These are phyloP conservation scores for Syngnathus typhle DNA, from an alignment of 2,113 vertebrate genomes.

Conservation along the genomic window DNA sequence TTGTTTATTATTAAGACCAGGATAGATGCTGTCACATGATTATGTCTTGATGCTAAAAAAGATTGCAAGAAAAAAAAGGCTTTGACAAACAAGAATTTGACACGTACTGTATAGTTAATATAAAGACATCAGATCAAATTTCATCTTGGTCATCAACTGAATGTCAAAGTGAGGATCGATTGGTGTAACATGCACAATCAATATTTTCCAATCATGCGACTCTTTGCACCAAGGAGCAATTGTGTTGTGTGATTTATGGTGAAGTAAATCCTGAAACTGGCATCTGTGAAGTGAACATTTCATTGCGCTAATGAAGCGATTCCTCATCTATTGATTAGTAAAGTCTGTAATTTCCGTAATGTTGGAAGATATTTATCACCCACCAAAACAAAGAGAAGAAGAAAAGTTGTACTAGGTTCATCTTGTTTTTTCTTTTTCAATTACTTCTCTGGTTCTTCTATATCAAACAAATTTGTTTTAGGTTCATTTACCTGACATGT, in stretches of 20 bases:
- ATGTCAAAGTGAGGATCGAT: not conserved
- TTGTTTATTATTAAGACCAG: too few species aligned
- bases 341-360: slow-evolving; percentile 22
- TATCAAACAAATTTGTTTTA: too few species aligned
- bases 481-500: too few species aligned
- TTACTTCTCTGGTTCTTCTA: too few species aligned
- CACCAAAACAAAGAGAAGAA: slow-evolving; percentile 17
- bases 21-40: too few species aligned
- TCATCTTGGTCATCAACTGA: not conserved
- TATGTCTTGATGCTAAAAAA: too few species aligned
- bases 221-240: not conserved
- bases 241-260: slow-evolving; percentile 31
- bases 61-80: too few species aligned
- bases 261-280: slow-evolving; percentile 33
- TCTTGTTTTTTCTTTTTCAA: too few species aligned
- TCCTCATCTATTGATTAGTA: slow-evolving; percentile 45
- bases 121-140: not conserved
- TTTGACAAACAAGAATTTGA: not conserved
- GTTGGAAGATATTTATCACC: slow-evolving; percentile 38
- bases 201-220: not conserved
- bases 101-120: not conserved
- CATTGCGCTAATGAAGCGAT: slow-evolving; percentile 50
- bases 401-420: too few species aligned
- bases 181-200: not conserved
- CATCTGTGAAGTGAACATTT: slow-evolving; percentile 22